Percentiles rank a stretch among this genome's conserved stretches.
These are phyloP conservation scores for Lasiurus cinereus DNA, from an alignment of 2,113 vertebrate species.

Conservation along the genomic window DNA sequence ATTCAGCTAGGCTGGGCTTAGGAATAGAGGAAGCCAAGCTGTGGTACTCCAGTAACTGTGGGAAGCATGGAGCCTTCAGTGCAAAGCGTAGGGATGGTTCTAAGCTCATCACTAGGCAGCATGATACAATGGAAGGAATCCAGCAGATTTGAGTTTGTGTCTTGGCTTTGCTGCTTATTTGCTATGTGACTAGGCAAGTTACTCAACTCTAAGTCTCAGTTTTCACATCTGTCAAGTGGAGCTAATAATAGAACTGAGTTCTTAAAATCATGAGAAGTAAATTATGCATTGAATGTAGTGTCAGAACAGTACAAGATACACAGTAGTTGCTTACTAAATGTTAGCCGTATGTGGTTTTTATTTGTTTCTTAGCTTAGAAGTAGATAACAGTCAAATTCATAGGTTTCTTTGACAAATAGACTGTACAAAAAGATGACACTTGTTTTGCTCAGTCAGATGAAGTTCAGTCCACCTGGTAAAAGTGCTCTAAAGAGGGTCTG, in stretches of 20 bases:
- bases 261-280: slow-evolving; percentile 48
- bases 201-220: not conserved
- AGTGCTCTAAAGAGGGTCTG: not conserved
- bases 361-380: slow-evolving; percentile 50
- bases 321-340: slow-evolving; percentile 28
- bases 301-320: slow-evolving; percentile 27
- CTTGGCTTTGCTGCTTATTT: not conserved
- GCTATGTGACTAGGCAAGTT: not conserved
- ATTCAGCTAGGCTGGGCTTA: not conserved
- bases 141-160: not conserved
- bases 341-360: not conserved
- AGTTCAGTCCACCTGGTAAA: not conserved
- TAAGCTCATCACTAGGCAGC: not conserved
- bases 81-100: not conserved
- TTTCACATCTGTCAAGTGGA: not conserved
- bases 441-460: slow-evolving; percentile 39
- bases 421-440: not conserved
- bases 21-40: slow-evolving; percentile 19
- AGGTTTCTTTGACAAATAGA: slow-evolving; percentile 55
- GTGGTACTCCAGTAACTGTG: slow-evolving; percentile 4
- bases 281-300: not conserved
- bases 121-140: not conserved
- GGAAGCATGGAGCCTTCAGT: not conserved
- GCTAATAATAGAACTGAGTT: slow-evolving; percentile 17
- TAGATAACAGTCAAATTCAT: not conserved